Percentiles rank a stretch among this genome's conserved stretches.
Evolutionary conservation across 2,113 vertebrate genomes (phyloP).

Genomic region (Phalacrocorax aristotelis): DNA sequence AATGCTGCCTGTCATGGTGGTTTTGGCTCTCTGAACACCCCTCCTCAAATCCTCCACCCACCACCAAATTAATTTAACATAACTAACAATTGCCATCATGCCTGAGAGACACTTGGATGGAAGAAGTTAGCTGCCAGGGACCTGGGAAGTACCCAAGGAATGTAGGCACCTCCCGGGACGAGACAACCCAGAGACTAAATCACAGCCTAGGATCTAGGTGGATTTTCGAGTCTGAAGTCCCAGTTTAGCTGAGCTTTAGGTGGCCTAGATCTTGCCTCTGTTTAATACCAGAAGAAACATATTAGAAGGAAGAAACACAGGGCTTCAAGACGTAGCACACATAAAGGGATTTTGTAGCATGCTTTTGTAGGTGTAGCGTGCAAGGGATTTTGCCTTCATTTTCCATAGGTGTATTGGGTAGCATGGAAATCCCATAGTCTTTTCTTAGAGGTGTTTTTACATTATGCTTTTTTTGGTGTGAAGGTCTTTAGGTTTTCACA

Average conservation of each 20-base stretch:
- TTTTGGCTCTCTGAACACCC: not conserved
- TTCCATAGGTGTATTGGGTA: not conserved
- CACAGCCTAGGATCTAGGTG: not conserved
- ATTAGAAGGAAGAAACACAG: not conserved
- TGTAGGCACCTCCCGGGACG: not conserved
- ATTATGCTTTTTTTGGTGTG: not conserved
- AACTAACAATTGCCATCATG: not conserved
- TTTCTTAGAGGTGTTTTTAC: not conserved
- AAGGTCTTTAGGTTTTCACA: not conserved
- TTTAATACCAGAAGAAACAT: not conserved
- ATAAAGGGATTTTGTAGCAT: not conserved
- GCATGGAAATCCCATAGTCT: not conserved
- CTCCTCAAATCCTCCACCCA: not conserved
- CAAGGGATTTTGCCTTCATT: not conserved
- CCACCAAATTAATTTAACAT: not conserved
- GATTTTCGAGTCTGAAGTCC: not conserved
- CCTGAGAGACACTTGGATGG: not conserved
- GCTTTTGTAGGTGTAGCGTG: not conserved
- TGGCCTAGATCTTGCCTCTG: not conserved
- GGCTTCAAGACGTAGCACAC: not conserved
- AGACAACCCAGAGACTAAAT: not conserved
- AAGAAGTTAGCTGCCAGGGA: not conserved
- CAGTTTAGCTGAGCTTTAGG: not conserved
- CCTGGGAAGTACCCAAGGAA: not conserved
- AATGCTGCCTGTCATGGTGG: fast-evolving